Base-by-base conservation (phyloP, 2,113 vertebrate genomes). In the Alethe diademata region DNA sequence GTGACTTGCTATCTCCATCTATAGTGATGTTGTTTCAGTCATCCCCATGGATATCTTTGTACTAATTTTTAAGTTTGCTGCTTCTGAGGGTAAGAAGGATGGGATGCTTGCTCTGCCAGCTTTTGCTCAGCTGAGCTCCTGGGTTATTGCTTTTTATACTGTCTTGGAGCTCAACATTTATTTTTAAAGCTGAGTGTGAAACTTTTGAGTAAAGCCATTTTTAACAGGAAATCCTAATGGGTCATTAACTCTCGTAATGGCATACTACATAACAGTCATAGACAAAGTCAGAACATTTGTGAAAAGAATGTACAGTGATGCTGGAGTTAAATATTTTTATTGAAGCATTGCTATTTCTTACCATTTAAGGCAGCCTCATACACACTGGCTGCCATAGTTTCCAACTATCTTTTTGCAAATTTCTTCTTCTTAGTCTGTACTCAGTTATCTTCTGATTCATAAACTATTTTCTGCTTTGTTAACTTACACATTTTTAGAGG, bases 171-270 rank as follows among this genome's bases (percentile, higher is more conserved):
- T 82, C 69, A 48, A 62, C 54, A 50, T 92, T 87, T 92, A 50
- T 72, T 91, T 95, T 91, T 88, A 93, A 93, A 91, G 69, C 62
- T 72, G 40, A 78, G 24, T 53, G 42, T 81, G 69, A 95, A 92
- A 93, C 53, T 91, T 93, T 19, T 66, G 62, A 81, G 54, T 85
- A 90, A 84, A 91, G 36, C 14, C 43, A 83, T 86, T 88, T 93
- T 83, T 90, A 88, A 60, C 71, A 82, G 78, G 61, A 75, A 91
- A 69, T 85, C 45, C 84, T 85, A 65, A 91, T 79, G 80, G 80
- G 18, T 87, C 87, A 72, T 93, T 93, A 95, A 58, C 42, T 94
- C 57, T 20, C 6, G 1, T 91, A 91, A 85, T 89, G 66, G 45
- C 50, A 54, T 66, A 65, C 65, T 95, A 65, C 20, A 43, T 84